phyloP scores from a whole-genome alignment of 92 coral and sea anemone genomes.

The Palythoa grandiflora region DNA sequence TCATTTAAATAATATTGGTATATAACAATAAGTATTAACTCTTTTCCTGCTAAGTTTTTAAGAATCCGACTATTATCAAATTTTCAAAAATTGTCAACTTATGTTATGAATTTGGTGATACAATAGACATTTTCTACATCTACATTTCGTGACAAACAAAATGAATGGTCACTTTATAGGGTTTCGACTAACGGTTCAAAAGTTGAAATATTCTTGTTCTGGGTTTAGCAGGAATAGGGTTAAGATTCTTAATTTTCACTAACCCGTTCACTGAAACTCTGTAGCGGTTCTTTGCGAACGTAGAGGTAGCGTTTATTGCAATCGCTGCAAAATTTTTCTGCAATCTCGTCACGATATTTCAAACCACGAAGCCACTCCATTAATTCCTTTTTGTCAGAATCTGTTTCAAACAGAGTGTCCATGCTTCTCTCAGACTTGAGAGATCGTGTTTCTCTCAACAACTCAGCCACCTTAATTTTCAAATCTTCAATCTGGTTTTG shows the following conservation, averaged over 20 bases:
- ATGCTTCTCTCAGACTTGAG: constrained; percentile 63
- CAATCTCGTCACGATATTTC: constrained; percentile 87
- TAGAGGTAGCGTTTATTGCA: constrained; percentile 86
- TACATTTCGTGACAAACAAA: too few relatives aligned
- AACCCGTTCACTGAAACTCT: constrained; percentile 83
- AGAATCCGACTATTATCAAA: too few relatives aligned
- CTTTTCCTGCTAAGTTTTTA: too few relatives aligned
- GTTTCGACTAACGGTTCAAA: too few relatives aligned
- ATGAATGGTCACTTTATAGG: too few relatives aligned
- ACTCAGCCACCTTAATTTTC: constrained; percentile 69
- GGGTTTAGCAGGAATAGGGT: neutral
- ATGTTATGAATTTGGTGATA: neutral
- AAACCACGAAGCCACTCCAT: constrained; percentile 84
- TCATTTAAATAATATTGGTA: neutral
- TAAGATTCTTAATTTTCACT: neutral
- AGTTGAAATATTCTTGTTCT: too few relatives aligned
- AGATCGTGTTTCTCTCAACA: constrained; percentile 72
- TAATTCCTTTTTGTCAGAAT: constrained; percentile 73
- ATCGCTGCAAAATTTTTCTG: constrained; percentile 81
- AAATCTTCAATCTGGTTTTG: constrained; percentile 90
- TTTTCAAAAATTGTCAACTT: neutral
- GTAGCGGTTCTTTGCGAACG: constrained; percentile 83
- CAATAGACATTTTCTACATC: neutral
- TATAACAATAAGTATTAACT: too few relatives aligned
- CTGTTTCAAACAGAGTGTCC: constrained; percentile 68